Evolutionary conservation across 2,888 invertebrate genomes (phyloP).

Genomic region (Phasia obesa): DNA sequence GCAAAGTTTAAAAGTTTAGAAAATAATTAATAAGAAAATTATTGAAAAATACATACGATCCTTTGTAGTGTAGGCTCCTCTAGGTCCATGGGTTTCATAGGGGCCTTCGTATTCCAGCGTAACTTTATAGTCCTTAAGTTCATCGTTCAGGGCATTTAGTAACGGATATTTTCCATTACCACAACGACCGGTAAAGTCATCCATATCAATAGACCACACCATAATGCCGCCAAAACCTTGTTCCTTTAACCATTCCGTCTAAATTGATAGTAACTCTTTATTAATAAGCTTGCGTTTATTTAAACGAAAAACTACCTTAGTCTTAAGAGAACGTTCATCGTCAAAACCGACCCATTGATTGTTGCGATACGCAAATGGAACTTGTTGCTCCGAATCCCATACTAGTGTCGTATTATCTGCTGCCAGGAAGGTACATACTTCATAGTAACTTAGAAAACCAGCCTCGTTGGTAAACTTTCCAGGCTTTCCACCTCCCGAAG

Average conservation of each 20-base stretch:
- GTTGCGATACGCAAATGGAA: slow-evolving; percentile 95
- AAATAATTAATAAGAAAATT: background rate
- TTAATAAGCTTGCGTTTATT: background rate
- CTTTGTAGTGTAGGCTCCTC: slow-evolving; percentile 92
- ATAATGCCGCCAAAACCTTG: slow-evolving; percentile 97
- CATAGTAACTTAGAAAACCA: slow-evolving; percentile 97
- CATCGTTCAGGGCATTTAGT: slow-evolving; percentile 92
- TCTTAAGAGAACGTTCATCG: slow-evolving; percentile 94
- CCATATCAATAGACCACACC: slow-evolving; percentile 98
- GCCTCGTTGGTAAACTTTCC: slow-evolving; percentile 96
- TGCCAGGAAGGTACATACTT: slow-evolving; percentile 95
- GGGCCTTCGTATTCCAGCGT: slow-evolving; percentile 93
- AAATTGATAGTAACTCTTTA: slow-evolving; percentile 51
- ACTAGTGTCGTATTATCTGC: slow-evolving; percentile 95
- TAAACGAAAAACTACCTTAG: slow-evolving; percentile 86
- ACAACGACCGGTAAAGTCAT: slow-evolving; percentile 95
- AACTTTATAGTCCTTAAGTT: slow-evolving; percentile 91
- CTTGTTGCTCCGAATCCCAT: slow-evolving; percentile 98
- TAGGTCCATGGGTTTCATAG: slow-evolving; percentile 88
- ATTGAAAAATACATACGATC: slow-evolving; percentile 88
- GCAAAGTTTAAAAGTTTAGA: background rate
- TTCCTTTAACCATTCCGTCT: slow-evolving; percentile 97
- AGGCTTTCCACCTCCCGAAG: slow-evolving; percentile 92
- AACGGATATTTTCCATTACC: slow-evolving; percentile 95
- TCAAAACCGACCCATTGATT: slow-evolving; percentile 98